Evolutionary conservation across 2,888 invertebrate species (phyloP).

Genomic region (Sycophila texana): DNA sequence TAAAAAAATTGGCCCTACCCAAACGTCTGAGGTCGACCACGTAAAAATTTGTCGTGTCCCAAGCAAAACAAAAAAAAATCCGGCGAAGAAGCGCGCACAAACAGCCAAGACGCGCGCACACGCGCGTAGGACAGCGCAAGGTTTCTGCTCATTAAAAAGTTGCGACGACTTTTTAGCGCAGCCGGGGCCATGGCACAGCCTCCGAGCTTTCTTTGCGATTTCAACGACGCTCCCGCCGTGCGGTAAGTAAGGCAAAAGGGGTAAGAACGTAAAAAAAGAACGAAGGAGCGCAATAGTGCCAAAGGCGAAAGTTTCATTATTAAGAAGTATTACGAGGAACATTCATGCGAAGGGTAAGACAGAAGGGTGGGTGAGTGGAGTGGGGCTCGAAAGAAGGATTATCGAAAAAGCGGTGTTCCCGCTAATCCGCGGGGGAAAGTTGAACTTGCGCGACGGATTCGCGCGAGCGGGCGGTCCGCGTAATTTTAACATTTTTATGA

Average conservation of each 20-base stretch:
- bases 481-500: conserved; percentile 55
- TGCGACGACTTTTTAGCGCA: conserved; percentile 43
- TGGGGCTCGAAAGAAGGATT: conserved; percentile 58
- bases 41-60: no score
- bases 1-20: no score
- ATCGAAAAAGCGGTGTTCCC: conserved; percentile 47
- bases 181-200: conserved; percentile 11
- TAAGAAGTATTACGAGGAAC: conserved; percentile 62
- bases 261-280: conserved; percentile 11
- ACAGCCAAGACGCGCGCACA: background rate
- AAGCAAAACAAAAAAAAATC: no score
- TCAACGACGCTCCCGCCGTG: background rate
- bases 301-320: conserved; percentile 61
- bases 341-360: conserved; percentile 41
- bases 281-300: background rate
- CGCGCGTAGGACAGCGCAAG: conserved; percentile 30
- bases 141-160: conserved; percentile 64
- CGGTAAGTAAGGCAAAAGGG: background rate
- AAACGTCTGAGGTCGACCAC: no score
- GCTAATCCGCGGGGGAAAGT: conserved; percentile 40
- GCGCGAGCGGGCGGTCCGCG: background rate
- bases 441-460: conserved; percentile 16
- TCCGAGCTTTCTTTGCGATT: conserved; percentile 4
- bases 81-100: background rate
- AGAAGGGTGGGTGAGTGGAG: background rate